A percentile compares a stretch with the other conserved stretches of the same genome.
Evolutionary conservation across 2,888 invertebrate genomes (phyloP).

Genomic region (Andrena chrysosceles): DNA sequence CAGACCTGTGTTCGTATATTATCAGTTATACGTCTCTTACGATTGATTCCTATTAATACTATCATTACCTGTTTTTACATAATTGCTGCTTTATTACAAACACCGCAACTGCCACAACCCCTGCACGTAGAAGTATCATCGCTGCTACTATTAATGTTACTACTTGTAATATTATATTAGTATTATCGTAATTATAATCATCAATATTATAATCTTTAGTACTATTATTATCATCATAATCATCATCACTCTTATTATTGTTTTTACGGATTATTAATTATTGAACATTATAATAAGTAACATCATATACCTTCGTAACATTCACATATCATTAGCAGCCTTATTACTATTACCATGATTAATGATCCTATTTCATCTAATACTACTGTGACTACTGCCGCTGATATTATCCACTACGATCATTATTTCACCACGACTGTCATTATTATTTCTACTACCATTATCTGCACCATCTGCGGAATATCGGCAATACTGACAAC

Average conservation of each 20-base stretch:
- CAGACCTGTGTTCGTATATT: slow-evolving; percentile 48
- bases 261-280: slow-evolving; percentile 57
- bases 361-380: slow-evolving; percentile 27
- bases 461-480: slow-evolving; percentile 30
- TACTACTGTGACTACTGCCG: slow-evolving; percentile 32
- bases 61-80: slow-evolving; percentile 41
- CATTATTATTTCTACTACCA: slow-evolving; percentile 29
- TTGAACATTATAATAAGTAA: slow-evolving; percentile 38
- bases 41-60: slow-evolving; percentile 28
- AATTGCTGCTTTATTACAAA: slow-evolving; percentile 28
- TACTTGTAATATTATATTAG: slow-evolving; percentile 34
- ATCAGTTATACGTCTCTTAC: slow-evolving; percentile 18
- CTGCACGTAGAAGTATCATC: slow-evolving; percentile 23
- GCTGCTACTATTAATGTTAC: slow-evolving; percentile 37
- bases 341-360: slow-evolving; percentile 47
- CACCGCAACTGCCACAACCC: slow-evolving; percentile 17
- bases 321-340: slow-evolving; percentile 42
- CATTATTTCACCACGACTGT: slow-evolving; percentile 23
- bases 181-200: slow-evolving; percentile 47
- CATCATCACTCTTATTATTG: slow-evolving; percentile 54
- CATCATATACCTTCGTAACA: slow-evolving; percentile 17
- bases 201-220: slow-evolving; percentile 44
- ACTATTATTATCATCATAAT: slow-evolving; percentile 50
- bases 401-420: slow-evolving; percentile 27
- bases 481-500: slow-evolving; percentile 23